Evolutionary conservation across 2,797 vertebrate genomes (phyloP).

Genomic region (Bucorvus abyssinicus): DNA sequence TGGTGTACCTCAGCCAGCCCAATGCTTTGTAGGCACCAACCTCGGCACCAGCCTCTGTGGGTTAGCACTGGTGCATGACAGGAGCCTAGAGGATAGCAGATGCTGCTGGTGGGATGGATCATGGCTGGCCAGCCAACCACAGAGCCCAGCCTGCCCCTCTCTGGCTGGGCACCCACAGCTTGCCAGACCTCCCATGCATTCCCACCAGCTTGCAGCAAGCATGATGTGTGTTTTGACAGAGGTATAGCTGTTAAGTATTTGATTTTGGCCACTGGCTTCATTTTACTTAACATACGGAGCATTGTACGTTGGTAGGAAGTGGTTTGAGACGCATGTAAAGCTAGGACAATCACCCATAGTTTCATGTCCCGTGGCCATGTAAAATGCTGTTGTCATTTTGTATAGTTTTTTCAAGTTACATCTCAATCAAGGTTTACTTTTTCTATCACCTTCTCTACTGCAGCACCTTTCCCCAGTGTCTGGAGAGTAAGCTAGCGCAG

Average conservation of each 20-base stretch:
- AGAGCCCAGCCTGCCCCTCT: background rate
- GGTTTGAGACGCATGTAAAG: background rate
- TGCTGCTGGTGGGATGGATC: background rate
- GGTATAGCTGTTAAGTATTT: background rate
- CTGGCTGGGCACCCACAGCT: background rate
- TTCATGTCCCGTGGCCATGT: background rate
- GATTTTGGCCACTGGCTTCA: background rate
- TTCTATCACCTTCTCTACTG: background rate
- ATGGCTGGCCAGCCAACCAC: fast-evolving
- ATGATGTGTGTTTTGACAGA: background rate
- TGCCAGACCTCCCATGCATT: background rate
- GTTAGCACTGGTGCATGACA: background rate
- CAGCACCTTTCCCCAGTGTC: background rate
- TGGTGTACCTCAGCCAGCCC: background rate
- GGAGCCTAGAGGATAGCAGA: background rate
- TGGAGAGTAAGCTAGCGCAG: background rate
- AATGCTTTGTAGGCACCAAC: background rate
- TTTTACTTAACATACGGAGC: background rate
- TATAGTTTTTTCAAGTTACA: background rate
- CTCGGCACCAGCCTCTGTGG: background rate
- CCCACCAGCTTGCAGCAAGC: background rate
- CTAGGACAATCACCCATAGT: background rate
- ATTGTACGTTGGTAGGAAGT: fast-evolving
- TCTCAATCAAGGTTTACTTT: background rate
- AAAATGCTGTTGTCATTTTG: background rate